A percentile compares a stretch with the other conserved stretches of the same genome.
These are phyloP conservation scores for Mycetomoellerius zeteki DNA, from an alignment of 1,140 invertebrate genomes.

Conservation along the genomic window DNA sequence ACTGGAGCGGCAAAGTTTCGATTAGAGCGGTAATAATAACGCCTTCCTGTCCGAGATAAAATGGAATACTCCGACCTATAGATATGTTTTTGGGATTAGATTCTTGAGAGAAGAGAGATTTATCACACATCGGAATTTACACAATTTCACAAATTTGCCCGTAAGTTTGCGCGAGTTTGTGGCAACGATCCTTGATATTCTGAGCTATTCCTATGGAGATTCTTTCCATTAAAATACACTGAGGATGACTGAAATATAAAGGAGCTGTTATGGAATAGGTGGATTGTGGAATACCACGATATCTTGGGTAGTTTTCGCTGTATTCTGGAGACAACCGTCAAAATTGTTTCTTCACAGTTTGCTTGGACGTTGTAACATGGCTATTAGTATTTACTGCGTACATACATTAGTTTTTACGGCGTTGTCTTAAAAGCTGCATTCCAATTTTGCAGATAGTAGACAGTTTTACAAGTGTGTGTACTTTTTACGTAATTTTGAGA, in stretches of 20 bases:
- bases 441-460: too few relatives aligned
- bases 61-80: constrained; percentile 33
- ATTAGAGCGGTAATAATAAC: constrained; percentile 54
- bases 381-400: too few relatives aligned
- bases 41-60: constrained; percentile 58
- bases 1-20: constrained; percentile 59
- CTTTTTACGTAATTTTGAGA: too few relatives aligned
- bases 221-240: not conserved
- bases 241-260: not conserved
- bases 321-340: too few relatives aligned
- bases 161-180: not conserved
- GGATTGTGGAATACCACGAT: too few relatives aligned
- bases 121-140: not conserved
- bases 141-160: not conserved
- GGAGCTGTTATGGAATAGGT: too few relatives aligned
- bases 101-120: not conserved
- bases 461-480: too few relatives aligned
- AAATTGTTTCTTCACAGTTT: too few relatives aligned
- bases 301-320: too few relatives aligned
- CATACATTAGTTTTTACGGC: too few relatives aligned
- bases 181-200: not conserved
- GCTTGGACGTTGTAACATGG: too few relatives aligned
- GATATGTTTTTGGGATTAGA: constrained; percentile 40
- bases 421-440: too few relatives aligned
- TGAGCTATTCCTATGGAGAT: not conserved